These are phyloP conservation scores for Tiliqua scincoides DNA, from an alignment of 2,113 vertebrate genomes.

Conservation along the genomic window DNA sequence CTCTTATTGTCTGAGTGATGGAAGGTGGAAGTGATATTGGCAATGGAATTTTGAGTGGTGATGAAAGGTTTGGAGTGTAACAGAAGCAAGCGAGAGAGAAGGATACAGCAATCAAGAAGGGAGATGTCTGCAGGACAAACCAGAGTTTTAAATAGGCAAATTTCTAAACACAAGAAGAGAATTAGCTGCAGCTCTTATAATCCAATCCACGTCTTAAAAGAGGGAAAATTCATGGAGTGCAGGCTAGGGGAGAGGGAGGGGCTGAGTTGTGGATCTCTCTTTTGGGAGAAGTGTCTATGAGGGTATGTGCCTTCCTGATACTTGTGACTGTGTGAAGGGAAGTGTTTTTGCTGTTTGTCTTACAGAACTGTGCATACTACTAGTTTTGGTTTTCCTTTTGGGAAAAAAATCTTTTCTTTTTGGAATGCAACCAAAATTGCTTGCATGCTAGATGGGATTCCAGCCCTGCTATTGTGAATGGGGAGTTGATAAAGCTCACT, in stretches of 20 bases:
- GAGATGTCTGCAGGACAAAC: not conserved
- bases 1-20: not conserved
- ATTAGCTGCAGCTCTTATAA: not conserved
- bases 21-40: not conserved
- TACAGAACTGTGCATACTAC: not conserved
- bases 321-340: not conserved
- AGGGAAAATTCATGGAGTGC: not conserved
- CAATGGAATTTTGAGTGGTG: not conserved
- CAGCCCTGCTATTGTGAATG: not conserved
- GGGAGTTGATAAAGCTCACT: not conserved
- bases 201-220: not conserved
- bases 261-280: not conserved
- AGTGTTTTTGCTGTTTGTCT: not conserved
- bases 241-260: not conserved
- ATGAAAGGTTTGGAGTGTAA: not conserved
- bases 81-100: not conserved
- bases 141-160: not conserved
- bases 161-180: not conserved
- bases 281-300: not conserved
- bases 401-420: not conserved
- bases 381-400: too few relatives aligned
- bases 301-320: not conserved
- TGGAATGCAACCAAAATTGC: not conserved
- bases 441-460: not conserved
- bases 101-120: not conserved